phyloP scores from a whole-genome alignment of 2,113 vertebrate species.

The Dasyurus viverrinus region DNA sequence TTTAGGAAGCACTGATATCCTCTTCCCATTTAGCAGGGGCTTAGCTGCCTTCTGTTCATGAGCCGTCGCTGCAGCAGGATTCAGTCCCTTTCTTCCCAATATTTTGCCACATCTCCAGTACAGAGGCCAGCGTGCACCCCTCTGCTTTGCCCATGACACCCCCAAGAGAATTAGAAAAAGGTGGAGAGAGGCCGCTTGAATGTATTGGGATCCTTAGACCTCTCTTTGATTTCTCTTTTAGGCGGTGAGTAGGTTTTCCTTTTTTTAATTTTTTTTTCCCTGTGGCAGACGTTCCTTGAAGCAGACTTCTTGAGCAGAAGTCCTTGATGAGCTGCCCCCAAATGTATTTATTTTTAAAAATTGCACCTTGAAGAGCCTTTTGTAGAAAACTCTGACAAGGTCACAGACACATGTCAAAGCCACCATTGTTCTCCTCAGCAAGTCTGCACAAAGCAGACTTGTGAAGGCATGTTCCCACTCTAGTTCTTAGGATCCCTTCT shows the following conservation, averaged over 20 bases:
- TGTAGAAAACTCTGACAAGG: too few species aligned
- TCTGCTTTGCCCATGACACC: background rate
- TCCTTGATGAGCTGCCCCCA: too few species aligned
- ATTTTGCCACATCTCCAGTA: background rate
- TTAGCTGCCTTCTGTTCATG: too few species aligned
- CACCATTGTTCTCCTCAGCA: too few species aligned
- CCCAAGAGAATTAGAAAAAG: constrained; percentile 12
- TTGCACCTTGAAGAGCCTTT: background rate
- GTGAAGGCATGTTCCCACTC: too few species aligned
- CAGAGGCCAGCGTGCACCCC: background rate
- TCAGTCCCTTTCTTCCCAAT: too few species aligned
- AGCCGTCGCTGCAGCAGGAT: too few species aligned
- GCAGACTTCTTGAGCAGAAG: background rate
- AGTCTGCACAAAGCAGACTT: too few species aligned
- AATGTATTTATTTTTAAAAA: too few species aligned
- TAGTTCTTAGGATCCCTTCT: too few species aligned
- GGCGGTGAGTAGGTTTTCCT: background rate
- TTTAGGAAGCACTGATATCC: background rate
- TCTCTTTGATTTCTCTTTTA: background rate
- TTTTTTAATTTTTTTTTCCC: background rate
- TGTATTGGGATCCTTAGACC: background rate
- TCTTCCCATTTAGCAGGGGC: background rate
- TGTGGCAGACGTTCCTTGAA: background rate
- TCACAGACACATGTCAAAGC: too few species aligned
- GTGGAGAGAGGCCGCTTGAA: background rate